Evolutionary conservation across 2,113 vertebrate genomes (phyloP), one percentile per base, ranked within the genome.

Genomic region (Promerops cafer): DNA sequence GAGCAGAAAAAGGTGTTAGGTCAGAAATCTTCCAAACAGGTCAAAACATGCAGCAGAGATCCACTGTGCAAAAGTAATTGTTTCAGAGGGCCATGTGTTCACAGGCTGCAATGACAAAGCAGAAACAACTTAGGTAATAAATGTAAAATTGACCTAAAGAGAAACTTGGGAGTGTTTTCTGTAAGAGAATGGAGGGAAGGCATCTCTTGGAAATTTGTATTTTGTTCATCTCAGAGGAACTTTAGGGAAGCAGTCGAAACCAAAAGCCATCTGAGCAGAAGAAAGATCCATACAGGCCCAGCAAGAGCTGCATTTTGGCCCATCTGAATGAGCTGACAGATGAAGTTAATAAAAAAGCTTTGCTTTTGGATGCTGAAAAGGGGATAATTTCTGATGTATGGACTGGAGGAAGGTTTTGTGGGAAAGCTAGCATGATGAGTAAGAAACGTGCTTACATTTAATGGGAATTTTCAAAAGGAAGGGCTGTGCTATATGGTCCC

Each of bases 141-240:
- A 61, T 8, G 4, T 65, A 50, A 76, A 45, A 66, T 30, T 74
- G 37, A 76, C 49, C 11, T 61, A 59, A 80, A 85, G 37, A 42
- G 44, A 65, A 91, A 27, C 33, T 72, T 70, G 42, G 6, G 31
- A 68, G 14, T 42, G 6, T 75, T 71, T 78, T 79, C 53, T 56
- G 21, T 52, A 49, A 47, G 27, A 65, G 7, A 88, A 33, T 6
- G 6, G 24, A 79, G 22, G 10, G 28, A 65, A 80, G 4, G 31
- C 0, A 0, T 69, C 39, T 50, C 28, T 70, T 83, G 35, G 33
- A 63, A 74, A 82, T 45, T 42, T 0, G 0, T 63, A 8, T 54
- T 92, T 70, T 82, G 31, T 44, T 23, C 16, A 40, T 63, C 24
- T 75, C 28, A 40, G 24, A 19, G 40, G 31, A 35, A 11, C 24